These are phyloP conservation scores for Gallinago jamesoni DNA, from an alignment of 2,113 vertebrate species.

Conservation along the genomic window DNA sequence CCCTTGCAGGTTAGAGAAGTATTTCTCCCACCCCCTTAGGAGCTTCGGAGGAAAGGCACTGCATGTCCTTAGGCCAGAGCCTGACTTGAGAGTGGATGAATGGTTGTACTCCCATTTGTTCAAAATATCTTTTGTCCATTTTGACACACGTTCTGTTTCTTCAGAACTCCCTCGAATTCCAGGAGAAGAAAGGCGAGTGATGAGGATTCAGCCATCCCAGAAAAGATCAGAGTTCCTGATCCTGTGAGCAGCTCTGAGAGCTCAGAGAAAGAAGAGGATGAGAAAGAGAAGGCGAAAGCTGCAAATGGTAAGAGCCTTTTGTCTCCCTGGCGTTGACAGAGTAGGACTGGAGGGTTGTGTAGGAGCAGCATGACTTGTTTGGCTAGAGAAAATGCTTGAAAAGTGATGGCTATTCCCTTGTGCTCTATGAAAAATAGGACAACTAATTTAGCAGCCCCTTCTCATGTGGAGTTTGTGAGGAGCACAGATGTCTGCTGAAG, in stretches of 20 bases:
- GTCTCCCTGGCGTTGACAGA: not conserved
- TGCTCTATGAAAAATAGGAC: not conserved
- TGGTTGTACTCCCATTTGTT: not conserved
- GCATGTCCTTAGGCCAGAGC: not conserved
- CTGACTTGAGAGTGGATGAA: not conserved
- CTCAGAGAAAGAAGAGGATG: conserved; percentile 77
- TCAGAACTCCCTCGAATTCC: conserved; percentile 69
- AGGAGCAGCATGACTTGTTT: not conserved
- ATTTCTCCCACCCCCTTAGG: not conserved
- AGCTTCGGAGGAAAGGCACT: not conserved
- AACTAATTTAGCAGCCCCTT: not conserved
- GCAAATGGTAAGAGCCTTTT: conserved; percentile 52
- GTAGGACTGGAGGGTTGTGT: not conserved
- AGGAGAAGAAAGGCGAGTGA: conserved; percentile 67
- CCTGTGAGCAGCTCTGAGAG: conserved; percentile 78
- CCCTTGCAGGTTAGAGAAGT: not conserved
- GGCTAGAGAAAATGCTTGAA: not conserved
- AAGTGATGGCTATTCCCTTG: not conserved
- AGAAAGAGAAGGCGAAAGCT: conserved; percentile 67
- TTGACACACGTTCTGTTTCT: not conserved
- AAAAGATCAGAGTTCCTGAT: conserved; percentile 75
- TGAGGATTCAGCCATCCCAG: conserved; percentile 36
- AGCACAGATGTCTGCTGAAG: conserved; percentile 14
- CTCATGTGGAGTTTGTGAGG: not conserved
- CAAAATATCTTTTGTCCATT: not conserved